Conservation (phyloP, 37 sponge, comb jelly and placozoan genomes). For the Cladorhizidae sp. region DNA sequence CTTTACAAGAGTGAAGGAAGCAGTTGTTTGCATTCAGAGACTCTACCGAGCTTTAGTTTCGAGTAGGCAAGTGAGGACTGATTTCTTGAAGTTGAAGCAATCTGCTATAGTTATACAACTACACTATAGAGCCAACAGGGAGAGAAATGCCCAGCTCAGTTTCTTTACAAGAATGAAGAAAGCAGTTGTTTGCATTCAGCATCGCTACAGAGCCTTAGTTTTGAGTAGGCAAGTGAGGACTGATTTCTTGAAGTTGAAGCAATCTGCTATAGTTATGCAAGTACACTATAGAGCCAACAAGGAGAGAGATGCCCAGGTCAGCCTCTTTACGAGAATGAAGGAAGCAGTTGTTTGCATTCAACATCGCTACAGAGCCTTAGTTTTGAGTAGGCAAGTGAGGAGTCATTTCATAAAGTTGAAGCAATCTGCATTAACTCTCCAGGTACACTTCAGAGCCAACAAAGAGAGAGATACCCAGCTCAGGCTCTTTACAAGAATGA, state of each 20-base stretch:
- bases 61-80: not conserved
- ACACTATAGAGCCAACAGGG: slow-evolving; percentile 21
- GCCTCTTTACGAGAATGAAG: slow-evolving; percentile 57
- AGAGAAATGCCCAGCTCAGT: not conserved
- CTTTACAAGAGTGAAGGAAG: slow-evolving; percentile 5
- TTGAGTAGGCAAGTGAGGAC: slow-evolving; percentile 3
- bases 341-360: slow-evolving; percentile 2
- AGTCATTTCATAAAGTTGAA: slow-evolving; percentile 18
- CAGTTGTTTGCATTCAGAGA: slow-evolving; percentile 18
- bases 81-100: not conserved
- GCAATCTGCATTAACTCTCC: slow-evolving; percentile 42
- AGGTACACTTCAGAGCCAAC: slow-evolving; percentile 25
- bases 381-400: not conserved
- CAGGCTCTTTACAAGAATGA: not conserved
- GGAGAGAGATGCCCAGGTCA: not conserved
- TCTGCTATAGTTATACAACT: slow-evolving; percentile 8
- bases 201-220: not conserved
- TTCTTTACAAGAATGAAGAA: not conserved
- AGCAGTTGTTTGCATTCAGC: slow-evolving; percentile 19
- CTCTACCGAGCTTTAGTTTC: slow-evolving; percentile 7
- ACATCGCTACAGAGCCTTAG: slow-evolving; percentile 7
- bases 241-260: not conserved
- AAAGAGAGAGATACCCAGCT: not conserved
- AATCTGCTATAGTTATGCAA: slow-evolving; percentile 2
- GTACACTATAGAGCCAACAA: slow-evolving; percentile 6